Conservation (phyloP, 1,140 invertebrate genomes). For the Zaprionus tsacasi region DNA sequence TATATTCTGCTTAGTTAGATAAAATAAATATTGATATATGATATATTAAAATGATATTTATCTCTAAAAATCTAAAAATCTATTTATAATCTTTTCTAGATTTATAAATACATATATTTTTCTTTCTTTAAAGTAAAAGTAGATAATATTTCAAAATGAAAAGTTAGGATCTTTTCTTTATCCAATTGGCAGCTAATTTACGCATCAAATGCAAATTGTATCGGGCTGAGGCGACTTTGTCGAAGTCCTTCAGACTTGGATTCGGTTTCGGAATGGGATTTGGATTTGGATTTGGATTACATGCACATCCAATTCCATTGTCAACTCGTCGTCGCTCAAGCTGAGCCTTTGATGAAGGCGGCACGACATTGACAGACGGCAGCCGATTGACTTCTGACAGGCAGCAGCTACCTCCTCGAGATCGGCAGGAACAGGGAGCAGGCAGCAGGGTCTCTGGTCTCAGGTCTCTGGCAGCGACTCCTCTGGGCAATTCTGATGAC, state of each 20-base stretch:
- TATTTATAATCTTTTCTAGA: not conserved
- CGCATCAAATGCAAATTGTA: constrained; percentile 66
- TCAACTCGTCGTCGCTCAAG: constrained; percentile 43
- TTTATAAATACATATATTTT: not conserved
- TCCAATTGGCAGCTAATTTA: constrained; percentile 54
- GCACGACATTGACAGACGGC: constrained; percentile 78
- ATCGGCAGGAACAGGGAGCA: not conserved
- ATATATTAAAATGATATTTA: no score
- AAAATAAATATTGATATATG: no score
- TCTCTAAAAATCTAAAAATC: no score
- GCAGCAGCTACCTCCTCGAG: constrained; percentile 5
- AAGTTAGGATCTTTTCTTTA: not conserved
- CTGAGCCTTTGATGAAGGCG: constrained; percentile 76
- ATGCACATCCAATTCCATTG: constrained; percentile 58
- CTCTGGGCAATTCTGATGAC: constrained; percentile 72
- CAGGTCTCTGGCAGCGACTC: constrained; percentile 1
- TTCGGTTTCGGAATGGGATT: no score
- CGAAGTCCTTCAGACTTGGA: constrained; percentile 23
- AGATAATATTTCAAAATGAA: not conserved
- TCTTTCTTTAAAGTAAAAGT: not conserved
- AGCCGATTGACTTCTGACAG: constrained; percentile 54
- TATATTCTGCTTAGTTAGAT: no score
- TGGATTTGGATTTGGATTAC: constrained; percentile 16
- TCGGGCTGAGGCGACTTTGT: not conserved
- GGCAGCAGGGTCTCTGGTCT: not conserved